phyloP scores from a whole-genome alignment of 2,113 vertebrate species.

The Pleuronectes platessa region DNA sequence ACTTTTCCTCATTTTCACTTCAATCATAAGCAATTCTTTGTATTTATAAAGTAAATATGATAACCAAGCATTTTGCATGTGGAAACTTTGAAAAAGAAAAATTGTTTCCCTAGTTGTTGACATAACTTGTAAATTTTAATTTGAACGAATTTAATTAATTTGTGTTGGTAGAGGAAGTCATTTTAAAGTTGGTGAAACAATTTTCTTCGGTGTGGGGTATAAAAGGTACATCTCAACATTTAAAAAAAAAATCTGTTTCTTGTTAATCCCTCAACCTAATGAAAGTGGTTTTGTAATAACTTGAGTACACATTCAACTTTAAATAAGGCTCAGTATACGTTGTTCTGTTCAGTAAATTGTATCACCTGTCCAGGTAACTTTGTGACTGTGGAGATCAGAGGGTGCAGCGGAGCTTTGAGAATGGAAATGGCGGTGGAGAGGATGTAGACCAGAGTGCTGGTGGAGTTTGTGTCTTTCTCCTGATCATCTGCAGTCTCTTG shows the following conservation, averaged over 20 bases:
- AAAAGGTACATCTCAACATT: too few relatives aligned
- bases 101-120: too few relatives aligned
- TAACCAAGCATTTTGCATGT: background rate
- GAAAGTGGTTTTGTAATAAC: too few relatives aligned
- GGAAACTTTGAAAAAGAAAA: too few relatives aligned
- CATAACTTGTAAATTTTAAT: too few relatives aligned
- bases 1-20: background rate
- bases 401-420: slow-evolving; percentile 69
- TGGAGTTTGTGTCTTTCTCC: slow-evolving; percentile 61
- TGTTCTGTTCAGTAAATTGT: background rate
- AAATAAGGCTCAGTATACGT: background rate
- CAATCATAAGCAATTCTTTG: background rate
- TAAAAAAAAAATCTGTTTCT: too few relatives aligned
- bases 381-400: slow-evolving; percentile 71
- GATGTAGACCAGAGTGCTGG: slow-evolving; percentile 62
- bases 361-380: slow-evolving; percentile 77
- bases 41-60: background rate
- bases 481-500: slow-evolving; percentile 30
- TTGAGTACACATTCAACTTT: background rate
- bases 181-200: too few relatives aligned
- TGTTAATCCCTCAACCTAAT: too few relatives aligned
- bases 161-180: too few relatives aligned
- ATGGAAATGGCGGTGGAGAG: slow-evolving; percentile 73
- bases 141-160: too few relatives aligned
- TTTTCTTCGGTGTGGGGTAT: too few relatives aligned